phyloP scores from a whole-genome alignment of 2,888 invertebrate species.

The Apantesis nais region DNA sequence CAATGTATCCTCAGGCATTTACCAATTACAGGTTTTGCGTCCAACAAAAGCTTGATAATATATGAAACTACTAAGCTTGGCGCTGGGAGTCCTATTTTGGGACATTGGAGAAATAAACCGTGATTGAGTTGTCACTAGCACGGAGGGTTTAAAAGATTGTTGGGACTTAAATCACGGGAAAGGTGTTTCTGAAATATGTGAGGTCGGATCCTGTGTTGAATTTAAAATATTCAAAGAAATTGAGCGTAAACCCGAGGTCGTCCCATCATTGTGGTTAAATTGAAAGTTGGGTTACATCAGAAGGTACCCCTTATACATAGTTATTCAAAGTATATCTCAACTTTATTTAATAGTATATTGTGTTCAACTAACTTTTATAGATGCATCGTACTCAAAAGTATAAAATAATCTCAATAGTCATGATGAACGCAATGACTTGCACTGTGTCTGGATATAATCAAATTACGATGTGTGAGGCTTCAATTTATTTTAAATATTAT shows the following conservation, averaged over 20 bases:
- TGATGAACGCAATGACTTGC: not conserved
- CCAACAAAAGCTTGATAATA: conserved; percentile 29
- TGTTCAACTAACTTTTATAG: not conserved
- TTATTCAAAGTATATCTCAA: not conserved
- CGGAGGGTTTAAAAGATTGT: conserved; percentile 14
- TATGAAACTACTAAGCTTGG: conserved; percentile 8
- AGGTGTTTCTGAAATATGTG: conserved; percentile 16
- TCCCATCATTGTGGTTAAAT: conserved; percentile 5
- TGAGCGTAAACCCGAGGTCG: conserved; percentile 3
- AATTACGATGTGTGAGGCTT: too few relatives aligned
- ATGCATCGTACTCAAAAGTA: not conserved
- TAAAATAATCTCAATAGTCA: not conserved
- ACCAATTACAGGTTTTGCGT: conserved; percentile 16
- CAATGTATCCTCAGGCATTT: conserved; percentile 33
- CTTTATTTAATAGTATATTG: not conserved
- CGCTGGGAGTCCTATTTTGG: conserved; percentile 4
- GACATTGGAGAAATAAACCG: conserved; percentile 13
- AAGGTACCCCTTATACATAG: not conserved
- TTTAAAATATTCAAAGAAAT: conserved; percentile 16
- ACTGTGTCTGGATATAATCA: not conserved
- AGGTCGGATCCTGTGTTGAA: conserved; percentile 12
- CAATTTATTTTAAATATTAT: too few relatives aligned
- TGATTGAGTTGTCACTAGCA: conserved; percentile 18
- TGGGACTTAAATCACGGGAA: conserved; percentile 7
- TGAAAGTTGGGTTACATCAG: conserved; percentile 7